Evolutionary conservation across 2,113 vertebrate genomes (phyloP), one percentile per base, ranked within the genome.

Genomic region (Chaetura pelagica): DNA sequence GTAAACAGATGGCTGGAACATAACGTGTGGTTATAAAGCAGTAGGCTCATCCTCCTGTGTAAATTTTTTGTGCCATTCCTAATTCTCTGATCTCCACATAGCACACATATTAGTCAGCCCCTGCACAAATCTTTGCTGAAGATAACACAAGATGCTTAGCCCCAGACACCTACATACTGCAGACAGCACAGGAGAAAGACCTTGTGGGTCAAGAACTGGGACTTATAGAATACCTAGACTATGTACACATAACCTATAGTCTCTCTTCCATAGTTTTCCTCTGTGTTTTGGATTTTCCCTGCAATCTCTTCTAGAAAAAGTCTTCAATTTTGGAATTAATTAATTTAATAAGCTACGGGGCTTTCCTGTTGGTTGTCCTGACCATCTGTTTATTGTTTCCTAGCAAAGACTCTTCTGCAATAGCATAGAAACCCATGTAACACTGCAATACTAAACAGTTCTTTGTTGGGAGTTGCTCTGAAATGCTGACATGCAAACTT

Each of bases 41-140:
- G 17, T 15, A 51, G 32, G 23, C 29, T 83, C 9, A 15, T 34
- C 52, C 32, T 58, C 29, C 21, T 6, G n/a, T n/a, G n/a, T n/a
- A n/a, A n/a, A n/a, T n/a, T 32, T 72, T 77, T 32, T 44, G 10
- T 29, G 12, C 19, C 38, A 66, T 38, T 29, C 30, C 46, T 61
- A 35, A 49, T 51, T 72, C 46, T 49, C 30, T 8, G 13, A 42
- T 61, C 24, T 32, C 29, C 18, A 32, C 44, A 35, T 8, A 40
- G n/a, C 49, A 46, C 1, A 0, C 6, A 6, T 1, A 4, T 44
- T 30, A 62, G 19, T 15, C 27, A 77, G 23, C 27, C 63, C n/a
- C 42, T 57, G 27, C 26, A 57, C 42, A 66, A 82, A 71, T 44
- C 16, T 22, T 55, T 73, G 34, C 59, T 51, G 32, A 77, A 68